A percentile compares a stretch with the other conserved stretches of the same genome.
Evolutionary conservation across 1,140 invertebrate genomes (phyloP).

Genomic region (Agrilus planipennis): DNA sequence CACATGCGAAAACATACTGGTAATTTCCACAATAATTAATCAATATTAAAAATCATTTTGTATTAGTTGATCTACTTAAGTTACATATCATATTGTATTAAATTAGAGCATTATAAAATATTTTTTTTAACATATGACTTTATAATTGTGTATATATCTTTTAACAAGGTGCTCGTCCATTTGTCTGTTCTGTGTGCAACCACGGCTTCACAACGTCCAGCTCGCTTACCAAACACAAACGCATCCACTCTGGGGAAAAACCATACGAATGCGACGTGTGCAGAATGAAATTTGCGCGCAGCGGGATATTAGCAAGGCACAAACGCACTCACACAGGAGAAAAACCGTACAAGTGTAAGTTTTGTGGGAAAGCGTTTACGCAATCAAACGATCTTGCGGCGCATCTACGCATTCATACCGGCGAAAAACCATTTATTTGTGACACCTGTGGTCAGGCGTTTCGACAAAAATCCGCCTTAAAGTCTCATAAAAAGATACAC

Average conservation of each 20-base stretch:
- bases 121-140: no score
- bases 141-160: conserved; percentile 2
- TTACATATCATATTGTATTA: no score
- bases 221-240: conserved; percentile 47
- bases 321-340: conserved; percentile 60
- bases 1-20: conserved; percentile 48
- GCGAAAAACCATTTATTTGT: conserved; percentile 74
- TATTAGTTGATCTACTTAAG: no score
- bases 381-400: conserved; percentile 37
- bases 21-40: no score
- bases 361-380: conserved; percentile 39
- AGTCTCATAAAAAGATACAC: conserved; percentile 53
- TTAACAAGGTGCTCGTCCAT: conserved; percentile 47
- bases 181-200: conserved; percentile 60
- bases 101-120: no score
- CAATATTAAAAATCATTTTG: no score
- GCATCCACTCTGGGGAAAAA: conserved; percentile 63
- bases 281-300: conserved; percentile 60
- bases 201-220: conserved; percentile 65
- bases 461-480: conserved; percentile 50
- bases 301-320: conserved; percentile 52
- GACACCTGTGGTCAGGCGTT: conserved; percentile 68
- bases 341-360: conserved; percentile 51
- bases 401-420: conserved; percentile 70
- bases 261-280: conserved; percentile 80